phyloP scores from a whole-genome alignment of 2,797 vertebrate species.

The Malacoraja senta region DNA sequence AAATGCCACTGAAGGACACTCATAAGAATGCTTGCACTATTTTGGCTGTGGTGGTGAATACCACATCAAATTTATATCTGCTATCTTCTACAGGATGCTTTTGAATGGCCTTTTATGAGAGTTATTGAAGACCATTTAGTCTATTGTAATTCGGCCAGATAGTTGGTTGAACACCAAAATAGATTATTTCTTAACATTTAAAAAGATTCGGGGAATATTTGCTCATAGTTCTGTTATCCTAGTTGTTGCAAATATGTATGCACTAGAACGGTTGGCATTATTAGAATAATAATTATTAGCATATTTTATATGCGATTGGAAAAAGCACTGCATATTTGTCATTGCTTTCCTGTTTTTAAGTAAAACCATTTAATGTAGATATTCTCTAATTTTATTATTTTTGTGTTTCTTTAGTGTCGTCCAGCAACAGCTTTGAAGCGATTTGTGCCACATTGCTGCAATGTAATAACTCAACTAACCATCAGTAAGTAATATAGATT shows the following conservation, averaged over 20 bases:
- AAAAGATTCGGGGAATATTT: neutral
- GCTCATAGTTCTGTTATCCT: neutral
- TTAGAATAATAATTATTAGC: neutral
- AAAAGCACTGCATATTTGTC: neutral
- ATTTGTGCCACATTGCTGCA: conserved; percentile 91
- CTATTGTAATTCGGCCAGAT: too few relatives aligned
- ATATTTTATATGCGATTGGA: neutral
- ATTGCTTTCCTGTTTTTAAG: neutral
- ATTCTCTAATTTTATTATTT: neutral
- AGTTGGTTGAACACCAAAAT: neutral
- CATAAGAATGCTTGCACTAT: neutral
- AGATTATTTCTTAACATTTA: neutral
- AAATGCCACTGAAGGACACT: neutral
- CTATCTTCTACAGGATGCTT: too few relatives aligned
- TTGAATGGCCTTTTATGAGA: neutral
- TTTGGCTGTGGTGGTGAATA: neutral
- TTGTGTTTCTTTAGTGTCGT: conserved; percentile 67
- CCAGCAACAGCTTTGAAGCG: conserved; percentile 83
- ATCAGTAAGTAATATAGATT: conserved; percentile 70
- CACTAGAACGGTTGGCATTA: neutral
- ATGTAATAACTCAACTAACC: conserved; percentile 81
- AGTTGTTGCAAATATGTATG: neutral
- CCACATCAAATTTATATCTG: neutral
- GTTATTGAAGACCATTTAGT: neutral
- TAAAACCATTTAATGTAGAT: neutral